These are phyloP conservation scores for Eupeodes latifasciatus DNA, from an alignment of 2,888 invertebrate genomes.

Conservation along the genomic window DNA sequence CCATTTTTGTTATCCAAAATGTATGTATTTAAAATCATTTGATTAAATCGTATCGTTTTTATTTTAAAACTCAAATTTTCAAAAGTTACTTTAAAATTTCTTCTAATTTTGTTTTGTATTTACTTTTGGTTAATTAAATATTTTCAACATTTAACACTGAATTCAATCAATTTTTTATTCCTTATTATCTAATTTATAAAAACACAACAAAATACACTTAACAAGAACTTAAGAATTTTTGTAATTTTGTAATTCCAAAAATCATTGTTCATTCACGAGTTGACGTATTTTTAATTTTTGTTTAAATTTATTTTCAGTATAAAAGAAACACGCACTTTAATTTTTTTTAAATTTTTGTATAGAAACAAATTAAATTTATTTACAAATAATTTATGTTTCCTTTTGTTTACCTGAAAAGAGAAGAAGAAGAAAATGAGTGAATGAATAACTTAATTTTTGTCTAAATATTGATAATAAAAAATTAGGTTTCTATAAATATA, in stretches of 20 bases:
- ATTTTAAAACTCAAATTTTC: neutral
- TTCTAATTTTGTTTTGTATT: slow-evolving; percentile 23
- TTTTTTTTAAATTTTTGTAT: slow-evolving; percentile 7
- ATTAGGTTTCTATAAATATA: neutral
- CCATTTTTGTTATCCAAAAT: slow-evolving; percentile 50
- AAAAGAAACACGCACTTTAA: slow-evolving; percentile 10
- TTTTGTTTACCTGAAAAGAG: slow-evolving; percentile 65
- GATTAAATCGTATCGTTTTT: slow-evolving; percentile 11
- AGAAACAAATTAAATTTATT: slow-evolving; percentile 30
- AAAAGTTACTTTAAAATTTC: neutral
- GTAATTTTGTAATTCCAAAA: neutral
- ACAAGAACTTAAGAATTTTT: neutral
- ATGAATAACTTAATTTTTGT: slow-evolving; percentile 13
- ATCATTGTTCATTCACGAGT: slow-evolving; percentile 20
- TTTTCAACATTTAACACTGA: slow-evolving; percentile 45
- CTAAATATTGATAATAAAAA: slow-evolving; percentile 4
- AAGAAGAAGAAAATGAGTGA: slow-evolving; percentile 15
- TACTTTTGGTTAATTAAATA: neutral
- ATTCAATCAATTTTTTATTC: slow-evolving; percentile 1
- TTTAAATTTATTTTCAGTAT: neutral
- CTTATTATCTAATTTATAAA: neutral
- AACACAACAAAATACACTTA: slow-evolving; percentile 19
- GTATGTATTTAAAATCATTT: neutral
- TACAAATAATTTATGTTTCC: slow-evolving; percentile 9
- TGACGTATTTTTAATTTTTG: slow-evolving; percentile 8